Evolutionary conservation across 2,113 vertebrate species (phyloP), one percentile per base, ranked within the genome.

Genomic region (Dolichotis patagonum): DNA sequence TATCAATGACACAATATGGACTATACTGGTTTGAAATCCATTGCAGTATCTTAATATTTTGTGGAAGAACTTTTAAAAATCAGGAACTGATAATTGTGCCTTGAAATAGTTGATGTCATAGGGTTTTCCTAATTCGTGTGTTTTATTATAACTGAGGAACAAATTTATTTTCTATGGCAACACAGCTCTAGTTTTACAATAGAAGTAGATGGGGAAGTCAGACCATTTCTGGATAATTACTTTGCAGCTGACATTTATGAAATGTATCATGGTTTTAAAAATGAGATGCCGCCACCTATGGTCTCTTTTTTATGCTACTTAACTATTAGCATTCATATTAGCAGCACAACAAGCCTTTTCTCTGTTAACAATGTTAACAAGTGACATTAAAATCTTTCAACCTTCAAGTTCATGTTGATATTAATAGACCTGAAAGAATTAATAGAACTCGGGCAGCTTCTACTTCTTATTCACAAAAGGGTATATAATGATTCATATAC

Each of bases 171-270:
- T 95, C 52, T 52, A 71, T 43, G 28, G 77, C 81, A 95, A 94
- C 20, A 94, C 3, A 84, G 63, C 20, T 94, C 46, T 89, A 52
- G 7, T 92, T 96, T 77, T 95, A 88, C 67, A 96, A 83, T 63
- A 52, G 28, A 93, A 97, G n/a, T 97, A 77, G 87, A 65, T 92
- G 71, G 35, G 67, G 43, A 92, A 94, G 90, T 90, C 52, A 96
- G 62, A 95, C 12, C n/a, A 63, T 96, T 96, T 96, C 67, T 90
- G 62, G 65, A 81, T 97, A 90, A 95, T 95, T 95, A 96, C 38
- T 94, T 90, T 82, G 28, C 35, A 95, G 77, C 52, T 90, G 63
- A 97, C 63, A 90, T 43, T 94, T 94, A 91, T 0, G 19, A 26
- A 49, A 52, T 60, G 81, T 4, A 77, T 28, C 28, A 63, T 60